phyloP scores from a whole-genome alignment of 1,140 invertebrate genomes.

The Contarinia nasturtii region DNA sequence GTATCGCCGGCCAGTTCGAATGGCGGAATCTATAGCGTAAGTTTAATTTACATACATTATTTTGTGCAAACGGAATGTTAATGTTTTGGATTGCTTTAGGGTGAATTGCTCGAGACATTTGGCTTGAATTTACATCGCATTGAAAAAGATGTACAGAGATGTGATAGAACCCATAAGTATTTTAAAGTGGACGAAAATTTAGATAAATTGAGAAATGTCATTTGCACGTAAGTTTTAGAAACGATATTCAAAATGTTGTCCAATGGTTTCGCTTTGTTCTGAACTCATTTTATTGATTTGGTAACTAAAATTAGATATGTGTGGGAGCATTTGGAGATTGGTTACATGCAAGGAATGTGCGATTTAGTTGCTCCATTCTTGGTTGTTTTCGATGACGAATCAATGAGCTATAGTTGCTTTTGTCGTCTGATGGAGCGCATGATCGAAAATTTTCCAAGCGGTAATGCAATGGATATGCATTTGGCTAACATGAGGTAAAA shows the following conservation, averaged over 20 bases:
- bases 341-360: conserved; percentile 89
- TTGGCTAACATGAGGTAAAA: conserved; percentile 80
- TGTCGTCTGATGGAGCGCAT: conserved; percentile 77
- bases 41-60: conserved; percentile 10
- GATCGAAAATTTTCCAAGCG: conserved; percentile 80
- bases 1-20: conserved; percentile 66
- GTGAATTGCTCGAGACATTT: conserved; percentile 68
- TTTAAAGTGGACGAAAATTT: conserved; percentile 75
- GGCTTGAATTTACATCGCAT: conserved; percentile 83
- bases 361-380: conserved; percentile 83
- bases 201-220: conserved; percentile 85
- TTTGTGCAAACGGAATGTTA: neutral
- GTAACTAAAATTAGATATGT: conserved; percentile 48
- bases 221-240: conserved; percentile 82
- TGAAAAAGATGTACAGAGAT: conserved; percentile 89
- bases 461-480: conserved; percentile 84
- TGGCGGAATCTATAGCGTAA: conserved; percentile 72
- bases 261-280: neutral
- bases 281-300: neutral
- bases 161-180: conserved; percentile 85
- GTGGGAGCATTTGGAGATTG: conserved; percentile 82
- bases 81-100: conserved; percentile 29
- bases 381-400: conserved; percentile 83
- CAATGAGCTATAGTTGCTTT: conserved; percentile 81
- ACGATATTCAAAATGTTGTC: neutral